A percentile compares a stretch with the other conserved stretches of the same genome.
Conservation (phyloP, 2,797 vertebrate genomes). For the Enteromius treurensis region DNA sequence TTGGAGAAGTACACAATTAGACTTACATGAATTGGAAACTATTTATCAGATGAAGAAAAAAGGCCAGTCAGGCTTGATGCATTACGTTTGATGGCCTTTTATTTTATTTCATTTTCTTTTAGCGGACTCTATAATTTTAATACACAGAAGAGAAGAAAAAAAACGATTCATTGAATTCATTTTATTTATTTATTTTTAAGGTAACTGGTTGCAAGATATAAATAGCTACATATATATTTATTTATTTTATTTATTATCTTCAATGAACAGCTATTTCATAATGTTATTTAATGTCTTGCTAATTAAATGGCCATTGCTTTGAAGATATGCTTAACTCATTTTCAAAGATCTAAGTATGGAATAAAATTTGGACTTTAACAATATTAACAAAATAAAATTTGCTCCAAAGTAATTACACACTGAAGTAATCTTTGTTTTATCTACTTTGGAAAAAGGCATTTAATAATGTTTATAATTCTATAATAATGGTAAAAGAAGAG, state of each 20-base stretch:
- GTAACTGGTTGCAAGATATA: too few relatives aligned
- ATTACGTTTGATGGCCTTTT: neutral
- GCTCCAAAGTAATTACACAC: neutral
- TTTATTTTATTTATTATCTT: too few relatives aligned
- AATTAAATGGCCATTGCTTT: neutral
- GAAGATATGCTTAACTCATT: neutral
- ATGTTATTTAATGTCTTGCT: neutral
- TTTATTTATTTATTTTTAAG: too few relatives aligned
- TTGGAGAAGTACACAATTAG: constrained; percentile 43
- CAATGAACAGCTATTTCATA: neutral
- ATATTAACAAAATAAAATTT: neutral
- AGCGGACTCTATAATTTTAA: neutral
- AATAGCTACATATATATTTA: too few relatives aligned
- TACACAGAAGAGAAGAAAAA: neutral
- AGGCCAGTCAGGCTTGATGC: neutral
- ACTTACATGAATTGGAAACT: constrained; percentile 14
- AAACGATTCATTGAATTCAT: too few relatives aligned
- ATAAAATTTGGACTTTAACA: neutral
- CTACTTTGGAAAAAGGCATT: neutral
- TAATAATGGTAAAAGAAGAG: neutral
- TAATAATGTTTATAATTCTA: neutral
- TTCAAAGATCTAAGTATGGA: neutral
- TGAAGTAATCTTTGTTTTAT: neutral
- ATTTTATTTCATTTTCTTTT: neutral
- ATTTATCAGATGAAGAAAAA: neutral